Evolutionary conservation across 35 echinoderm and acorn worm species (phyloP), one percentile per base, ranked within the genome.

Genomic region (Apostichopus japonicus): DNA sequence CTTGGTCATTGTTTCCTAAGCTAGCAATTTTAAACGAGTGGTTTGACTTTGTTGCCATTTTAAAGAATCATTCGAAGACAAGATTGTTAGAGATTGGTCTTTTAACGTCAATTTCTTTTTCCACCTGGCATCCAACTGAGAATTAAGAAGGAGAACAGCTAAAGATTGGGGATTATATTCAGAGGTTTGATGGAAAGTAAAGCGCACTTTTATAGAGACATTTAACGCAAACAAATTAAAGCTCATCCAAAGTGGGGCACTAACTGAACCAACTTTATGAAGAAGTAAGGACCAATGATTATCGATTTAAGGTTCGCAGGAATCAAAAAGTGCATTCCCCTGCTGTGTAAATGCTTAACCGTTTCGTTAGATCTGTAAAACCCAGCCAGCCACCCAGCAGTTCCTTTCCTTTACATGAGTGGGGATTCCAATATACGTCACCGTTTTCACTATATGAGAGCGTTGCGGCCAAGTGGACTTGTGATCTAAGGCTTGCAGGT

Each of bases 41-140:
- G 79, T 80, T 53, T 51, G 16, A 14, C 51, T 51, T 51, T 80
- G 24, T 51, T 80, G 16, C 4, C 33, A 44, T 44, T 44, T 44
- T 44, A 44, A 44, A 44, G 33, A 15, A 15, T 14, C 23, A 80
- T 53, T 25, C 16, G 24, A 8, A 53, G 24, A 80, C 14, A 44
- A 79, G 77, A 79, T 23, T 24, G 24, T 33, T 24, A 80, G 27
- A 80, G 79, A 80, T 80, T 80, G 79, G 79, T 80, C 79, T 80
- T 80, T 80, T 80, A 80, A 80, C 53, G 79, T 80, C 79, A 53
- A 44, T 44, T 44, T 44, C 33, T 44, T 44, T 44, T 44, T 1
- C 33, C 33, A 44, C 33, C 24, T 51, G 27, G 24, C 79, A 16
- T 27, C 63, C 63, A 67, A 67, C 63, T 10, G 63, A 67, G 63